Evolutionary conservation across 2,113 vertebrate genomes (phyloP), one percentile per base, ranked within the genome.

Genomic region (Aleadryas rufinucha): DNA sequence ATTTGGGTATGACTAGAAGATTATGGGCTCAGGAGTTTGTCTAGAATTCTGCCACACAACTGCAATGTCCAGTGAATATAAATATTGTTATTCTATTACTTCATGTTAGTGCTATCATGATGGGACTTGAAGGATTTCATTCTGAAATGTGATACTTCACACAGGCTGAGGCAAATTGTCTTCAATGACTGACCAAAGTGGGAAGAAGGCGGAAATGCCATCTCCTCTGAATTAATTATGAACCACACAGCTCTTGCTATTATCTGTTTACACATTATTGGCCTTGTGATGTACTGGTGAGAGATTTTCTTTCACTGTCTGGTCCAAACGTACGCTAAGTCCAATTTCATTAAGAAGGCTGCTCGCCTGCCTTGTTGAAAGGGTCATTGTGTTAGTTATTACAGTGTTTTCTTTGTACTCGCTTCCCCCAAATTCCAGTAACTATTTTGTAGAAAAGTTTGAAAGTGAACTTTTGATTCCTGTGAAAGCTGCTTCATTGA

Each of bases 351-450:
- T 91, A 77, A 89, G 76, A 61, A 78, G 84, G 41, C 95, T 76
- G 92, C 89, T 95, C 10, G 30, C 89, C 89, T 69, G 81, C 84
- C 92, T 52, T 21, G 56, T 68, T 96, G 90, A 96, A 97, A 95
- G 95, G 83, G 90, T 95, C 93, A 95, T 95, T 97, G 96, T 96
- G 88, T 84, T 39, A 26, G 82, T 93, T 96, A 89, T 95, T 96
- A 95, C 95, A 96, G 92, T 92, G 93, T 96, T 95, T 90, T 68
- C 95, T 96, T 96, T 96, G 92, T 96, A 79, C 85, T 96, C 26
- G 0, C 90, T 95, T 72, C 47, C 92, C 65, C 83, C 72, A 83
- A 94, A 95, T 93, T 86, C 96, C 95, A 96, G 92, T 63, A 88
- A 93, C 85, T 96, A 16, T 90, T 96, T 89, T 68, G 92, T 71